These are phyloP conservation scores for Drosophila saltans DNA, from an alignment of 1,140 invertebrate species.

Conservation along the genomic window DNA sequence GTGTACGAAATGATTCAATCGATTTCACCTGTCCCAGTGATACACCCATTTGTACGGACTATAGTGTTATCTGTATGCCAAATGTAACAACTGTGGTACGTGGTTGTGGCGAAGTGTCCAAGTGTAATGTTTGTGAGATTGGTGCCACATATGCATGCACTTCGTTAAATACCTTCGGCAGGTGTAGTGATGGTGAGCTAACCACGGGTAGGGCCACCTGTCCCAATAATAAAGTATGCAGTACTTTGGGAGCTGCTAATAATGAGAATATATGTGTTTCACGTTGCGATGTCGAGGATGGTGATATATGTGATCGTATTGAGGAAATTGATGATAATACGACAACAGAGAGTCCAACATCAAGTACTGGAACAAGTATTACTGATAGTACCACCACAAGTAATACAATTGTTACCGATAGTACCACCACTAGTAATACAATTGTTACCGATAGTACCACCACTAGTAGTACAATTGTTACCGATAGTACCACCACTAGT, in stretches of 20 bases:
- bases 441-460: conserved; percentile 13
- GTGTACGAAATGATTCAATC: conserved; percentile 5
- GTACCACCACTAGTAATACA: background rate
- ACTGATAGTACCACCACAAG: background rate
- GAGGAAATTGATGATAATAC: conserved; percentile 1
- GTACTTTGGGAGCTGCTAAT: background rate
- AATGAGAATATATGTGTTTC: conserved; percentile 47
- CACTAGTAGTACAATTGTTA: background rate
- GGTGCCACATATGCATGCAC: conserved; percentile 54
- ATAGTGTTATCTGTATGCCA: conserved; percentile 34
- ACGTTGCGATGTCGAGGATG: conserved; percentile 7
- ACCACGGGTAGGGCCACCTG: conserved; percentile 19
- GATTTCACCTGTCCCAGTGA: conserved; percentile 36
- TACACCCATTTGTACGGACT: conserved; percentile 48
- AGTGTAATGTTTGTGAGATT: conserved; percentile 41
- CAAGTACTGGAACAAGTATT: too few species aligned
- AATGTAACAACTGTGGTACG: background rate
- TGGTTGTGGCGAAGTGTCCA: conserved; percentile 53
- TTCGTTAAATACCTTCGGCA: conserved; percentile 49
- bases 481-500: background rate
- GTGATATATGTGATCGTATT: conserved; percentile 50
- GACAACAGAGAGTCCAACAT: background rate
- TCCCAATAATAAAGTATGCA: conserved; percentile 30
- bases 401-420: background rate
- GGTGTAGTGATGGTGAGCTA: conserved; percentile 16